Conservation (phyloP, 2,888 invertebrate species). For the Deilephila porcellus region DNA sequence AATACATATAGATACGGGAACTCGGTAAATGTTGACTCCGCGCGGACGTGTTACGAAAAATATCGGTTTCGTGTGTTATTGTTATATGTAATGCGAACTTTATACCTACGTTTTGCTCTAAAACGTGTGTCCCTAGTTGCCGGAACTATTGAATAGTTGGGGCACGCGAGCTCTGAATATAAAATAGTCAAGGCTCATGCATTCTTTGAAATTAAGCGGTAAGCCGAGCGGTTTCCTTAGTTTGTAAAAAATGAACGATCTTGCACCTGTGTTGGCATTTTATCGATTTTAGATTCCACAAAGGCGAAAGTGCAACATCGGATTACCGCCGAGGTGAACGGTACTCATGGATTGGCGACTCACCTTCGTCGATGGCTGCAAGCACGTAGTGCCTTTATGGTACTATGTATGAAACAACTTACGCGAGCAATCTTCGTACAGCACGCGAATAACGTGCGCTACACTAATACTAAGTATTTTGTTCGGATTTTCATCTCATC, state of each 20-base stretch:
- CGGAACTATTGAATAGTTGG: slow-evolving; percentile 41
- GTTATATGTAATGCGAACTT: slow-evolving; percentile 45
- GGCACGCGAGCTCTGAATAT: slow-evolving; percentile 38
- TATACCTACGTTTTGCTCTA: slow-evolving; percentile 41
- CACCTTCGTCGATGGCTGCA: slow-evolving; percentile 18
- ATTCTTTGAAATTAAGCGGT: neutral
- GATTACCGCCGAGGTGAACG: slow-evolving; percentile 45
- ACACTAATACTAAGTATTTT: slow-evolving; percentile 4
- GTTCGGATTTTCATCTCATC: neutral
- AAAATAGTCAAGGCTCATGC: slow-evolving; percentile 33
- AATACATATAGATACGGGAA: slow-evolving; percentile 43
- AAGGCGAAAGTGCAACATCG: slow-evolving; percentile 53
- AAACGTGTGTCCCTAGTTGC: slow-evolving; percentile 41
- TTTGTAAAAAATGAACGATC: slow-evolving; percentile 29
- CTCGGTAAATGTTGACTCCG: slow-evolving; percentile 50
- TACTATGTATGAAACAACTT: slow-evolving; percentile 30
- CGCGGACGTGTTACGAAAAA: slow-evolving; percentile 45
- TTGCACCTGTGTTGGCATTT: slow-evolving; percentile 38
- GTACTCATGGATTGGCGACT: slow-evolving; percentile 30
- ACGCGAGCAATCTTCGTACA: slow-evolving; percentile 11
- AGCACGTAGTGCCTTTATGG: slow-evolving; percentile 34
- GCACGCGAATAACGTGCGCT: neutral
- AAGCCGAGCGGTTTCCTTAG: neutral
- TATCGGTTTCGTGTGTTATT: slow-evolving; percentile 45
- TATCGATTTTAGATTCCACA: slow-evolving; percentile 62